These are phyloP conservation scores for Silurus aristotelis DNA, from an alignment of 2,797 vertebrate genomes.

Conservation along the genomic window DNA sequence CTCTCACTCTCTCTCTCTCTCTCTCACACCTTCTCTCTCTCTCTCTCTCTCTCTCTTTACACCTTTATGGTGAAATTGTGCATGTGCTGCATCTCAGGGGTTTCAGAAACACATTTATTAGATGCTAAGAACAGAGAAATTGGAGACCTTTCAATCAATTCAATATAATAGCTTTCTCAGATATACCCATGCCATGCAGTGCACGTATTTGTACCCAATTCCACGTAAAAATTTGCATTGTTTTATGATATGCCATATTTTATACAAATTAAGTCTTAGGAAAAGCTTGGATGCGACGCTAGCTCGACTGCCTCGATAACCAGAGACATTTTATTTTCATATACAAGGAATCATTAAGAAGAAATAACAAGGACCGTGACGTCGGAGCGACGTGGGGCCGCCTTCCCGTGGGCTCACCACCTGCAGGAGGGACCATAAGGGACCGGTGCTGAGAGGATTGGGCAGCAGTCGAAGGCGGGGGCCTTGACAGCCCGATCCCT, in stretches of 20 bases:
- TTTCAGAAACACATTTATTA: conserved; percentile 55
- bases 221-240: not conserved
- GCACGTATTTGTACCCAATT: conserved; percentile 2
- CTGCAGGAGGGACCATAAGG: no score
- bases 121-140: conserved; percentile 22
- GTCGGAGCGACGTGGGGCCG: no score
- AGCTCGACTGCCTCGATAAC: no score
- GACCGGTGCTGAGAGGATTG: no score
- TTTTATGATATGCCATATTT: not conserved
- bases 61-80: conserved; percentile 14
- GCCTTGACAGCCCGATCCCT: no score
- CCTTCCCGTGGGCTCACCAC: no score
- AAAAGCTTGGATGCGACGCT: not conserved
- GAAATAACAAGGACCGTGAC: no score
- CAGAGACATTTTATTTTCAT: not conserved
- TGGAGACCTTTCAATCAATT: conserved; percentile 54
- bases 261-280: not conserved
- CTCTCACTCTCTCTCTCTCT: no score
- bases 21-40: not conserved
- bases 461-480: no score
- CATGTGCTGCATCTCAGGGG: conserved; percentile 37
- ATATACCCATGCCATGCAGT: conserved; percentile 53
- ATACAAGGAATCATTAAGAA: no score
- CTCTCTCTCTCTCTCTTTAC: conserved; percentile 14
- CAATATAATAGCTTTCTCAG: conserved; percentile 44